Conservation (phyloP, 2,113 vertebrate genomes). For the Myotis lucifugus region DNA sequence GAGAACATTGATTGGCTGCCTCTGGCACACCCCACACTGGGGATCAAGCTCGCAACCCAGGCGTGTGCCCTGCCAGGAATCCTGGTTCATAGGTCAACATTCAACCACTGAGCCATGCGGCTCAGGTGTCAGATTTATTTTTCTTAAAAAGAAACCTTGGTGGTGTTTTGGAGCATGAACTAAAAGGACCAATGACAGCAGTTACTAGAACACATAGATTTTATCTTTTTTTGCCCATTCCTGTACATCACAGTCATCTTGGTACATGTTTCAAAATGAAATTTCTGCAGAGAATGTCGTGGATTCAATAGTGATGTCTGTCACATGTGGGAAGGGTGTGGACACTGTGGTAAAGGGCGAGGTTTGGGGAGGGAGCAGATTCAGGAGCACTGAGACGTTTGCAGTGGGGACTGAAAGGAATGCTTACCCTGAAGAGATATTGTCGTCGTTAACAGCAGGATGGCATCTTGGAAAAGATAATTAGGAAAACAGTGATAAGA, state of each 20-base stretch:
- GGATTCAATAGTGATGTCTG: background rate
- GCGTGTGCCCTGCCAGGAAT: no score
- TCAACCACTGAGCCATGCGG: no score
- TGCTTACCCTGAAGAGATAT: background rate
- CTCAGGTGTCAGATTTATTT: background rate
- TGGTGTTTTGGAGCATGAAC: background rate
- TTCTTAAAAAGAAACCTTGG: background rate
- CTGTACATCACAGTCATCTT: background rate
- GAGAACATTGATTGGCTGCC: no score
- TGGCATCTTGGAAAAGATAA: background rate
- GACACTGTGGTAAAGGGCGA: background rate
- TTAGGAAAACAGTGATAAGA: background rate
- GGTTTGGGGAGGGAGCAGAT: background rate
- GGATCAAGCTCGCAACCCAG: no score
- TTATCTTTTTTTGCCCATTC: background rate
- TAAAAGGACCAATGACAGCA: background rate
- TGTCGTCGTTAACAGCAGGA: background rate
- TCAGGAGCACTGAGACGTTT: background rate
- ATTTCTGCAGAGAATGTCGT: background rate
- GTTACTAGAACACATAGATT: background rate
- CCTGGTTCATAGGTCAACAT: no score
- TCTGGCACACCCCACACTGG: no score
- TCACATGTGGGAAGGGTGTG: background rate
- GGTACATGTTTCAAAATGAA: background rate
- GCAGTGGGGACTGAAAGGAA: background rate